Conservation (phyloP, 2,888 invertebrate genomes). For the Dynastes tityus region DNA sequence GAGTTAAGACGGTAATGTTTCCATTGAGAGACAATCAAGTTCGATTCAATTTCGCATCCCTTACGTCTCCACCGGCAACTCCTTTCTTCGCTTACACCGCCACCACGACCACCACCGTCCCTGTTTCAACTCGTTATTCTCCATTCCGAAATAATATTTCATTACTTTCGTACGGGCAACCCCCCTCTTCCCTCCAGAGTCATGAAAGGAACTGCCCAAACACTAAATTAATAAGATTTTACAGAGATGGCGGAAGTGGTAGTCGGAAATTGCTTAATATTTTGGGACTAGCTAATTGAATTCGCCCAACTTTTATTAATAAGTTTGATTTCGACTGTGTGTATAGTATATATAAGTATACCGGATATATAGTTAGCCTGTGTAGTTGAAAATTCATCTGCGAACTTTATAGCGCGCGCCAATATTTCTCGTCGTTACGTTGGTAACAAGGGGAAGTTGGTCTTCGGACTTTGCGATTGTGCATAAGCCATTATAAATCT, state of each 20-base stretch:
- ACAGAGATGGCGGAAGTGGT: neutral
- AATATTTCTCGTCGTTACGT: neutral
- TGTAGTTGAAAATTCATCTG: neutral
- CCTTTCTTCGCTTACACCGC: neutral
- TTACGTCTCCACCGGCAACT: neutral
- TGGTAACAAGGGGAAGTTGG: neutral
- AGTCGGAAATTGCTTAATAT: slow-evolving; percentile 48
- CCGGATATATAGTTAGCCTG: neutral
- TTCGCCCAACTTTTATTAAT: slow-evolving; percentile 45
- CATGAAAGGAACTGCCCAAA: slow-evolving; percentile 30
- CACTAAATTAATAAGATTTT: slow-evolving; percentile 46
- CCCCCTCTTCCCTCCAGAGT: neutral
- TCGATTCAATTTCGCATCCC: neutral
- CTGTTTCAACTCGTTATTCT: neutral
- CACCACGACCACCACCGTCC: neutral
- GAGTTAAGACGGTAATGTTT: neutral
- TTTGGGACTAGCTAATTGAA: slow-evolving; percentile 45
- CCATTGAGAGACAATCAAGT: slow-evolving; percentile 2
- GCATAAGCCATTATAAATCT: slow-evolving; percentile 24
- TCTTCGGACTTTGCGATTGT: neutral
- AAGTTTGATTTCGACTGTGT: slow-evolving; percentile 31
- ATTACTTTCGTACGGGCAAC: slow-evolving; percentile 13
- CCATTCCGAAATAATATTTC: slow-evolving; percentile 22
- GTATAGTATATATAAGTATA: neutral
- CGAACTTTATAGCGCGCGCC: neutral